A percentile compares a stretch with the other conserved stretches of the same genome.
phyloP scores from a whole-genome alignment of 2,113 vertebrate species.

The Apodemus sylvaticus region DNA sequence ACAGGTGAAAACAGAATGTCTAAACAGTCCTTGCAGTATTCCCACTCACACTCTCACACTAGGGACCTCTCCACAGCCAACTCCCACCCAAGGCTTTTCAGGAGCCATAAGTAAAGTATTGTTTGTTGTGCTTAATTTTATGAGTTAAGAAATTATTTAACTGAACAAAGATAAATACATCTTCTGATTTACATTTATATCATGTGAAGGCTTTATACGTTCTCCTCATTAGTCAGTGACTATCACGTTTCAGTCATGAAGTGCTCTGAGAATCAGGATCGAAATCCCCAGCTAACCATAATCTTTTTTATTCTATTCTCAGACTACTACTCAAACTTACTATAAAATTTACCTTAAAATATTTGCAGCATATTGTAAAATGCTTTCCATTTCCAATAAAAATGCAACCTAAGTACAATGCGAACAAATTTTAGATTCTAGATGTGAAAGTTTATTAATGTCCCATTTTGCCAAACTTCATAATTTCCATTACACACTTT shows the following conservation, averaged over 20 bases:
- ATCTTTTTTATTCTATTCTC: not conserved
- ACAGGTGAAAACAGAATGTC: not conserved
- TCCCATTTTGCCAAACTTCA: not conserved
- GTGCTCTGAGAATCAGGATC: not conserved
- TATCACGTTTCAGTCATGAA: not conserved
- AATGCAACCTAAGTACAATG: not conserved
- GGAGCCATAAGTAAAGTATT: not conserved
- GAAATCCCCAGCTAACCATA: not conserved
- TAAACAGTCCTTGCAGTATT: not conserved
- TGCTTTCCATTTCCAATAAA: not conserved
- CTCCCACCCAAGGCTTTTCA: not conserved
- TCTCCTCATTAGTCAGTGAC: not conserved
- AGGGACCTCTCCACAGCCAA: not conserved
- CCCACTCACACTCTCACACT: not conserved
- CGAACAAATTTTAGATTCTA: not conserved
- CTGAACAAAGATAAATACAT: not conserved
- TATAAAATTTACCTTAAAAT: not conserved
- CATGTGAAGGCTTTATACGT: not conserved
- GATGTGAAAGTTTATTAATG: not conserved
- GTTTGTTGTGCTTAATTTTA: not conserved
- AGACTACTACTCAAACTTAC: not conserved
- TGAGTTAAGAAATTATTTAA: not conserved
- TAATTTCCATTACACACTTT: not conserved
- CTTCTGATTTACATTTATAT: not conserved
- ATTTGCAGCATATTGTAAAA: not conserved